Evolutionary conservation across 2,797 vertebrate species (phyloP), one percentile per base, ranked within the genome.

Genomic region (Lerista edwardsae): DNA sequence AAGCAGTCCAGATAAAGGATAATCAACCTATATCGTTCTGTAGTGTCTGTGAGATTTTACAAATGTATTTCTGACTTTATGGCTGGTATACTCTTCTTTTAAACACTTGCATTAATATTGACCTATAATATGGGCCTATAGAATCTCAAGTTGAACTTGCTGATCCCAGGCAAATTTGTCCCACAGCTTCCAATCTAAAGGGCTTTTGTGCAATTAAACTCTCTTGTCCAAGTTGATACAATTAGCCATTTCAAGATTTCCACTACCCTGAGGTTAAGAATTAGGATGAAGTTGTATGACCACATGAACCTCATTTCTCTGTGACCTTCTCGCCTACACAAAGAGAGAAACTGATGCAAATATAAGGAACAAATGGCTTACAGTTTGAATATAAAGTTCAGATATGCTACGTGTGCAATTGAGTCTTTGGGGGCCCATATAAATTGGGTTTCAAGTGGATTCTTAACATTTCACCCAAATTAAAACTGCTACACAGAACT

Each of bases 301-400:
- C 59, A 23, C 72, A 39, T 8, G 84, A 86, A 74, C 39, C 6
- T 62, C 5, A 0, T 8, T 69, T 31, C 0, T 0, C 83, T 41
- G 3, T 2, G 0, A 55, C 12, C 29, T 0, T 0, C 76, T n/a
- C 19, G 75, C 39, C 76, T 86, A 79, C 0, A 0, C 6, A 6
- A 44, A 1, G 31, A 7, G 29, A 10, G 4, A 39, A 11, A 72
- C 0, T 51, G 9, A 65, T 47, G n/a, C 39, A 55, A 61, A 34
- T 23, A 69, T 0, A 44, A 68, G 51, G 34, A 93, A 88, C 61
- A 90, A 91, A 80, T 0, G 6, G 78, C 10, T 73, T 80, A 85
- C 64, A 75, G 85, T 88, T 73, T 72, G 12, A 29, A 59, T 57
- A 39, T 62, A 80, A 80, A n/a, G n/a, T 72, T 85, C 1, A 0